Base-by-base conservation (phyloP, 2,797 vertebrate species). In the Triplophysa bombifrons region DNA sequence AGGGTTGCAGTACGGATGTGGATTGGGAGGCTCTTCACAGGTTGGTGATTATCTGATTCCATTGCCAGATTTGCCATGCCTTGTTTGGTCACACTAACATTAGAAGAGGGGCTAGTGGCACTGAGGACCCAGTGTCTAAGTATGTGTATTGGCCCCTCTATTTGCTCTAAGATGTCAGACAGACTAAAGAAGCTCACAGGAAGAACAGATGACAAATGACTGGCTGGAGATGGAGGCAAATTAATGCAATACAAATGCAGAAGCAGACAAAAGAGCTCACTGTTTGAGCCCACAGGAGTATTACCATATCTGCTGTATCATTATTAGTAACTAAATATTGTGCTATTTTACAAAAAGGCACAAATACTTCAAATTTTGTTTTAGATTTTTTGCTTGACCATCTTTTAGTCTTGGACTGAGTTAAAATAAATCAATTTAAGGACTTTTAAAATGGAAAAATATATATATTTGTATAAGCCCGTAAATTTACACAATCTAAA, bases 11-110 rank as follows among this genome's bases (percentile, higher is more conserved):
- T 84, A 83, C 66, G 86, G 90, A 94, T 98, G 96, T 98, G 95
- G 94, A 97, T 96, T 97, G 95, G 91, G 87, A 91, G 88, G 87
- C 90, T 93, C 93, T 95, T 96, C 95, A 95, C 95, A 94, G 91
- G 91, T 91, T 91, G 86, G 91, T 95, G 94, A 95, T 95, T 93
- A 95, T 94, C 92, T 92, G 91, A 91, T 93, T 93, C 88, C 88
- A 90, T 90, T 95, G 95, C 90, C 92, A 91, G 93, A 94, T 94
- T 96, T 93, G 92, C 90, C 88, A 87, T 94, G 94, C 91, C 81
- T 93, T 87, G 90, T 84, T 96, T 96, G 95, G 95, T 96, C 95
- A 92, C 92, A 95, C 93, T 95, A 96, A 96, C 94, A 93, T 92
- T 93, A 94, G 91, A 93, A 92, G 91, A 91, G 90, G 91, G 91